Base-by-base conservation (phyloP, 64 coral and sea anemone genomes). In the Montipora foliosa region DNA sequence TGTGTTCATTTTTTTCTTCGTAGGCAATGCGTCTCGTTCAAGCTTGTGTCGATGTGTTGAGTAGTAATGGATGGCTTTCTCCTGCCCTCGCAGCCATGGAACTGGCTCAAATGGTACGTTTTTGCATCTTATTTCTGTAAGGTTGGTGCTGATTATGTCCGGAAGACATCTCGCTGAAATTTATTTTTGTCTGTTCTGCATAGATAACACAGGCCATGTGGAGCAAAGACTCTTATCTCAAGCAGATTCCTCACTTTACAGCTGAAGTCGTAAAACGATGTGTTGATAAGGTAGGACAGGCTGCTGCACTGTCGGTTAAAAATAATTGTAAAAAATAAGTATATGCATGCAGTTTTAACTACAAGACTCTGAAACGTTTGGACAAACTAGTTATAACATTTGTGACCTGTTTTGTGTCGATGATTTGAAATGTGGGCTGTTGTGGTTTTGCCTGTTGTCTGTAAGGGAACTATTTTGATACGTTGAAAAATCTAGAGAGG, bases 11-110 rank as follows among this genome's bases (percentile, higher is more conserved):
- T 75, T 48, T 81, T 74, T 64, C 6, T 57, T 76, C 14, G 9
- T 44, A 99, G 97, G 97, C 97, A 8, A 94, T 99, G 95, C 97
- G 97, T 87, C 86, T 99, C 15, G 96, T 99, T 3, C 97, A 99
- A 94, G 97, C 97, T 1, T 99, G 97, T 87, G 97, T 99, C 7
- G 97, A 99, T 88, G 97, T 99, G 22, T 78, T 99, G 44, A 99
- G 97, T 81, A 99, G 97, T 80, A 99, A 99, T 77, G 97, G 97
- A 64, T 99, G 97, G 97, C 79, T 99, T 9, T 99, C 97, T 14
- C 97, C 97, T 4, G 97, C 97, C 2, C 87, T 99, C 12, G 95
- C 97, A 7, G 97, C 97, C 16, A 99, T 99, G 97, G 97, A 99
- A 49, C 92, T 99, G 44, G 97, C 97, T 6, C 97, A 98, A 68